Conservation (phyloP, 2,888 invertebrate species). For the Scelioninae gen. 1 region DNA sequence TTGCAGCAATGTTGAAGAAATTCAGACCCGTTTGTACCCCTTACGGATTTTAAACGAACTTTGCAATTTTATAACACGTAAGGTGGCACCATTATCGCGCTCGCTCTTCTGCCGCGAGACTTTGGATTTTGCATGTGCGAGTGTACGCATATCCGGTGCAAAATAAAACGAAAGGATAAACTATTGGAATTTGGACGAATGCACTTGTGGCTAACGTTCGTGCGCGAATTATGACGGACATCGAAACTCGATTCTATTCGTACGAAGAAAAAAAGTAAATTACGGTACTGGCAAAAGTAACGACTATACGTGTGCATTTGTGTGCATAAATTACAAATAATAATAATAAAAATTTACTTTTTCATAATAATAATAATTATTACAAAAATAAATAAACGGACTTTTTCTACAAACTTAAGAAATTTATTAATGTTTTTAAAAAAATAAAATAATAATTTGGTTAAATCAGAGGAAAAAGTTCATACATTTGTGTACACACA, state of each 20-base stretch:
- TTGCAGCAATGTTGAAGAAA: no score
- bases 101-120: constrained; percentile 13
- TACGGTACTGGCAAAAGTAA: constrained; percentile 74
- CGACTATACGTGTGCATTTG: constrained; percentile 25
- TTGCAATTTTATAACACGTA: constrained; percentile 51
- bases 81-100: constrained; percentile 25
- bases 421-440: not conserved
- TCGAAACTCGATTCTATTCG: constrained; percentile 52
- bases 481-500: constrained; percentile 17
- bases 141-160: constrained; percentile 47
- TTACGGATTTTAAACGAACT: no score
- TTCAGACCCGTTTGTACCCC: no score
- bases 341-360: no score
- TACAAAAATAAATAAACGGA: no score
- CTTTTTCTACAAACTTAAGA: no score
- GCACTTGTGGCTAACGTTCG: constrained; percentile 25
- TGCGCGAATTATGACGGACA: constrained; percentile 31
- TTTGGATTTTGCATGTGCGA: constrained; percentile 28
- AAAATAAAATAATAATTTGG: not conserved
- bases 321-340: constrained; percentile 58
- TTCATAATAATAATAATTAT: no score
- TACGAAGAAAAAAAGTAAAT: constrained; percentile 50
- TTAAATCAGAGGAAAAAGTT: not conserved
- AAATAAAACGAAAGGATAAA: constrained; percentile 27
- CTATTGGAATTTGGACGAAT: constrained; percentile 36